Percentiles rank a stretch among this genome's conserved stretches.
phyloP scores from a whole-genome alignment of 2,113 vertebrate species.

The Pterocles orientalis region DNA sequence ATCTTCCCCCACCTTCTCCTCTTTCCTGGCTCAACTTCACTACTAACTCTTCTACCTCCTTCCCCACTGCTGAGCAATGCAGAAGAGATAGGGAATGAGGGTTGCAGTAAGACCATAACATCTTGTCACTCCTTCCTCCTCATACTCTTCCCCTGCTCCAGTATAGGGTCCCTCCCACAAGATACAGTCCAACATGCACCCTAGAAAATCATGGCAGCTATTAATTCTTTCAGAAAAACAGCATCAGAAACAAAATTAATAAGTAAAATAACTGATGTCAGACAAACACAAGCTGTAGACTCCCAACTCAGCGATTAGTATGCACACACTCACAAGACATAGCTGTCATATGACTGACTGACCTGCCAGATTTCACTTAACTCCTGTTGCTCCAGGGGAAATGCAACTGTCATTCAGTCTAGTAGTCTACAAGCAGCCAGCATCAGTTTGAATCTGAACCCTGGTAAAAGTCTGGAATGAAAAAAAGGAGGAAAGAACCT shows the following conservation, averaged over 20 bases:
- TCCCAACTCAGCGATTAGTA: not conserved
- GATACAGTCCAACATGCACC: not conserved
- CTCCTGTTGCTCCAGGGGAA: not conserved
- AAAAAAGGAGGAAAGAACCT: not conserved
- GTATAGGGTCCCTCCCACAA: not conserved
- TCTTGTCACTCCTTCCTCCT: not conserved
- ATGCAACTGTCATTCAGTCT: not conserved
- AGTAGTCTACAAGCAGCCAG: not conserved
- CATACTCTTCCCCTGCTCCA: not conserved
- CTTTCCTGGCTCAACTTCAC: not conserved
- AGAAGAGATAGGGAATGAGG: fast-evolving
- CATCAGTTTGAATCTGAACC: not conserved
- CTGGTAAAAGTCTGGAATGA: not conserved
- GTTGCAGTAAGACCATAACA: not conserved
- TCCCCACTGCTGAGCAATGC: not conserved
- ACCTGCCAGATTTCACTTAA: fast-evolving
- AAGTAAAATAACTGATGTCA: fast-evolving
- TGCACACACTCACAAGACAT: not conserved
- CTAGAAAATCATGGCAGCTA: not conserved
- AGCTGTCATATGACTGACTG: not conserved
- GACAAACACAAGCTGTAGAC: not conserved
- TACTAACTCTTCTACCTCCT: not conserved
- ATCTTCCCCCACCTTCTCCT: not conserved
- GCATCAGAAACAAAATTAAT: not conserved
- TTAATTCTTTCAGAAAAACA: not conserved